Evolutionary conservation across 2,888 invertebrate species (phyloP), one percentile per base, ranked within the genome.

Genomic region (Drosophila pseudotakahashii): DNA sequence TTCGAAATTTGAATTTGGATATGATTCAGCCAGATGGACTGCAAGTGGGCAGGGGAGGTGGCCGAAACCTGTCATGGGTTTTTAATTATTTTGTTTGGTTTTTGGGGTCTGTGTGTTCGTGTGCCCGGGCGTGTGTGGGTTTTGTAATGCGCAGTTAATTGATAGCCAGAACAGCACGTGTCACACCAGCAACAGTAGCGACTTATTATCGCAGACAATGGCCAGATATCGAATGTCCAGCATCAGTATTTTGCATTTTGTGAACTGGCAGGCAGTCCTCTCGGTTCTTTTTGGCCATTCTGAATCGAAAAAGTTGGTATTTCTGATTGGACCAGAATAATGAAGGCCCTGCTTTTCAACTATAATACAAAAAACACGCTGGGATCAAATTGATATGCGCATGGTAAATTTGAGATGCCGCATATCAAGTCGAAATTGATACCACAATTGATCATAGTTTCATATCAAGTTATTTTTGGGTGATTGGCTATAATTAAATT

Each of bases 41-140:
- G 61, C 45, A 16, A n/a, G 37, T 19, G 32, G 30, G n/a, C 39
- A 13, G 13, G 13, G 52, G 11, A 2, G 32, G 66, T 66, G 67
- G 60, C 55, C 66, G 68, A 37, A 23, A 54, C 44, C 53, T 72
- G 79, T 81, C 88, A 79, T 73, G 67, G 75, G 73, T 67, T 82
- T 82, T 82, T 85, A 88, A 88, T 88, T 88, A 85, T 87, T 88
- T 88, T 81, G 82, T 85, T 82, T 74, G 85, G 73, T 71, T 79
- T 73, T 67, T 7, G 30, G 37, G 32, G 41, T 2, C 30, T 37
- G 14, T 7, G 6, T 30, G 26, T 1, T 16, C 14, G 7, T 39
- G 52, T 34, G 59, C 61, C 44, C 41, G 55, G 11, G 50, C 60
- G 42, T 75, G 48, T 67, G 69, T 54, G 72, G 70, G 64, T 68